phyloP scores from a whole-genome alignment of 2,797 vertebrate genomes.

The Argyrosomus regius region DNA sequence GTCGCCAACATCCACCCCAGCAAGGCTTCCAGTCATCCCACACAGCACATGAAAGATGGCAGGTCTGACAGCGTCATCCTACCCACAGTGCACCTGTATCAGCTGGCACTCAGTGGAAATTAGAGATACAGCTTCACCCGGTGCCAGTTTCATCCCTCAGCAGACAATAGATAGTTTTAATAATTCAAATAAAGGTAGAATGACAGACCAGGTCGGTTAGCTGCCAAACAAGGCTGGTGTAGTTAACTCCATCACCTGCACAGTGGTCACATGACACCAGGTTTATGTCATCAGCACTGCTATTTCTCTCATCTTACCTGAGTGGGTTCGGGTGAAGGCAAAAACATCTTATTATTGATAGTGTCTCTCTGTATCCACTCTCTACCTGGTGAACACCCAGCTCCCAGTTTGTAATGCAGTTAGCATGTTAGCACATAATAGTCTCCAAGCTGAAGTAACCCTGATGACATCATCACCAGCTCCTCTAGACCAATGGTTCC shows the following conservation, averaged over 20 bases:
- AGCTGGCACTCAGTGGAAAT: not conserved
- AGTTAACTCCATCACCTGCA: not conserved
- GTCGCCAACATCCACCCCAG: slow-evolving; percentile 32
- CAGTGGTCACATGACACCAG: not conserved
- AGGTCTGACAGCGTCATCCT: not conserved
- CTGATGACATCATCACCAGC: no score
- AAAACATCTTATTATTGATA: no score
- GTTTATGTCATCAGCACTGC: not conserved
- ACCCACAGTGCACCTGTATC: not conserved
- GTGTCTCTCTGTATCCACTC: no score
- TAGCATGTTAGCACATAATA: no score
- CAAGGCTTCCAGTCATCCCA: slow-evolving; percentile 3
- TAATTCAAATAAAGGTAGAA: not conserved
- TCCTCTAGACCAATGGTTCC: no score
- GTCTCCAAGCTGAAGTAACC: no score
- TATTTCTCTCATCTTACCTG: not conserved
- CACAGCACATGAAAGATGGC: not conserved
- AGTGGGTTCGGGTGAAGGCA: no score
- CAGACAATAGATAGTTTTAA: not conserved
- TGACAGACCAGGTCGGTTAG: not conserved
- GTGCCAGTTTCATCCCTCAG: not conserved
- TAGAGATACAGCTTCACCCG: not conserved
- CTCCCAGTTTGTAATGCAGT: no score
- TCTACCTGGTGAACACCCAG: no score
- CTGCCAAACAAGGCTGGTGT: not conserved